Percentiles rank a stretch among this genome's conserved stretches.
These are phyloP conservation scores for Agrotis clavis DNA, from an alignment of 2,888 invertebrate genomes.

Conservation along the genomic window DNA sequence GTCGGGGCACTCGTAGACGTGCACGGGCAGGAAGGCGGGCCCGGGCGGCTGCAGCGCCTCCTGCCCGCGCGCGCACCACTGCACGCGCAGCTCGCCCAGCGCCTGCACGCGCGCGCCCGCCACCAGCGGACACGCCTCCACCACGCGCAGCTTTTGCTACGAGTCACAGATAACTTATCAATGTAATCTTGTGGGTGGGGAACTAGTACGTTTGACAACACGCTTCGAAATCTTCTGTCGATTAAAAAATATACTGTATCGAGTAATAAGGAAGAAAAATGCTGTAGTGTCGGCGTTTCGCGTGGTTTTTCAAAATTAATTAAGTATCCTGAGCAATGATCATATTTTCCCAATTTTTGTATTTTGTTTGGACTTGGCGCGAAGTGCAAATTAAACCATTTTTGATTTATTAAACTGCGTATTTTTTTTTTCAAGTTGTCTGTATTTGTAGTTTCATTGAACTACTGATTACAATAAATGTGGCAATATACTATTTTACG, in stretches of 20 bases:
- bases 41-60: conserved; percentile 91
- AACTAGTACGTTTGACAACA: conserved; percentile 9
- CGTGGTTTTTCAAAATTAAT: background rate
- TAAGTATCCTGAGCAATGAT: background rate
- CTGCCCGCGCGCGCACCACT: conserved; percentile 94
- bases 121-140: conserved; percentile 90
- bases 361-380: too few species aligned
- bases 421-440: too few species aligned
- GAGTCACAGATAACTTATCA: background rate
- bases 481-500: background rate
- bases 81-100: conserved; percentile 68
- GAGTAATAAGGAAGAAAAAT: background rate
- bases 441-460: too few species aligned
- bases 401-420: too few species aligned
- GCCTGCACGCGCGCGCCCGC: conserved; percentile 71
- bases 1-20: conserved; percentile 95
- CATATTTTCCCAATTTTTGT: too few species aligned
- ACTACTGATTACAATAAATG: background rate
- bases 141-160: conserved; percentile 93
- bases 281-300: background rate
- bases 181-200: background rate
- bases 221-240: conserved; percentile 45
- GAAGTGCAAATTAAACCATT: too few species aligned
- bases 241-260: background rate
- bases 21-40: conserved; percentile 92